phyloP scores from a whole-genome alignment of 2,888 invertebrate genomes.

The Agrochola lota region DNA sequence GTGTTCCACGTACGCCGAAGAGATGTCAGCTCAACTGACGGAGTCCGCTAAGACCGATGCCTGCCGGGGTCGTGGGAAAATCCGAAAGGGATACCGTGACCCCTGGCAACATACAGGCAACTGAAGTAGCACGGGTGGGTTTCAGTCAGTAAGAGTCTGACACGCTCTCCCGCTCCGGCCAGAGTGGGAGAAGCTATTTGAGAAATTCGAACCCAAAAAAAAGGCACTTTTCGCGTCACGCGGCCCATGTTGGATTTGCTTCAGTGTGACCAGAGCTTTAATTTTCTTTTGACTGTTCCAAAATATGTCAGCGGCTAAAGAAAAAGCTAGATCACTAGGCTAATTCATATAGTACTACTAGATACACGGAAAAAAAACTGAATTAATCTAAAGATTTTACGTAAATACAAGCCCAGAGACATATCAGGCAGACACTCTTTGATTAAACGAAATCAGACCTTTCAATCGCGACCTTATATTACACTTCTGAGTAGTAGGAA shows the following conservation, averaged over 20 bases:
- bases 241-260: not conserved
- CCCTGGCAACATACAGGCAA: no score
- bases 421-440: not conserved
- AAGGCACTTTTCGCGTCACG: no score
- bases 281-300: not conserved
- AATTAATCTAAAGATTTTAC: not conserved
- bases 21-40: no score
- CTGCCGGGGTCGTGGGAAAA: no score
- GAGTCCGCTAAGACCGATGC: no score
- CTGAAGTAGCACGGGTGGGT: no score
- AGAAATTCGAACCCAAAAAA: no score
- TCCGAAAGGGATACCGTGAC: no score
- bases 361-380: not conserved
- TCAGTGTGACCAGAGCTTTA: not conserved
- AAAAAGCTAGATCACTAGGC: not conserved
- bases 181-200: no score
- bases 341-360: not conserved
- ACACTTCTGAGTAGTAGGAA: conserved; percentile 1
- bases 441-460: conserved; percentile 3
- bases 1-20: no score
- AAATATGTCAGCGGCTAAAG: not conserved
- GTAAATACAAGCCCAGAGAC: not conserved
- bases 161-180: no score
- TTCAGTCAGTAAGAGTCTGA: no score
- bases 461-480: conserved; percentile 17